phyloP scores from a whole-genome alignment of 2,113 vertebrate species.

The Amphilophus citrinellus region DNA sequence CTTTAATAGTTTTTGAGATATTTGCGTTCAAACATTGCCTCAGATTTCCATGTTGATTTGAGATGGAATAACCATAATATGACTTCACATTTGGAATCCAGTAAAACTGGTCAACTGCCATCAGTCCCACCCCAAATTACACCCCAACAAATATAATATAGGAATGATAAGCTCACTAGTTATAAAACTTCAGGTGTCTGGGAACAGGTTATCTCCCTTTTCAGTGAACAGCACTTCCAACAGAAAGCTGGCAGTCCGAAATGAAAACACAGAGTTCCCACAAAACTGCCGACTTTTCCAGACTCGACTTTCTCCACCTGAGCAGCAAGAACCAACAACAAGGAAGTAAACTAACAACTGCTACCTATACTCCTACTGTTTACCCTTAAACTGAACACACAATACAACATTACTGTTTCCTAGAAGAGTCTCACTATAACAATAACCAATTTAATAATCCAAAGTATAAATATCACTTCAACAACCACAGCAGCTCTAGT shows the following conservation, averaged over 20 bases:
- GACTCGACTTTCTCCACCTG: rapidly evolving
- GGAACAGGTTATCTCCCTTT: not conserved
- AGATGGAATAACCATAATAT: rapidly evolving
- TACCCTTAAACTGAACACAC: not conserved
- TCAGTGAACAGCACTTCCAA: not conserved
- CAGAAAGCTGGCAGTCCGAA: not conserved
- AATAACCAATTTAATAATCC: not conserved
- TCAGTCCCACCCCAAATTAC: not conserved
- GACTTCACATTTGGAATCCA: not conserved
- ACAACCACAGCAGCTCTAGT: too few relatives aligned
- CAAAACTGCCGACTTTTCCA: not conserved
- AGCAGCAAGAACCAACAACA: not conserved
- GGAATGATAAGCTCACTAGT: not conserved
- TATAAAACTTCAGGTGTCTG: not conserved
- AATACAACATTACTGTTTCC: not conserved
- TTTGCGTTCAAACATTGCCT: too few relatives aligned
- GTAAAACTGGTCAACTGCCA: not conserved
- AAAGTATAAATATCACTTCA: not conserved
- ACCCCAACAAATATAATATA: not conserved
- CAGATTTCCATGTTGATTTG: too few relatives aligned
- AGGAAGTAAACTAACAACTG: not conserved
- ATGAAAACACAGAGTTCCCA: too few relatives aligned
- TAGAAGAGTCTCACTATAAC: not conserved
- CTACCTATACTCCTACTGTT: not conserved
- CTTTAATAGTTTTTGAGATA: too few relatives aligned